phyloP scores from a whole-genome alignment of 2,113 vertebrate species.

The Ophthalmolycus amberensis region DNA sequence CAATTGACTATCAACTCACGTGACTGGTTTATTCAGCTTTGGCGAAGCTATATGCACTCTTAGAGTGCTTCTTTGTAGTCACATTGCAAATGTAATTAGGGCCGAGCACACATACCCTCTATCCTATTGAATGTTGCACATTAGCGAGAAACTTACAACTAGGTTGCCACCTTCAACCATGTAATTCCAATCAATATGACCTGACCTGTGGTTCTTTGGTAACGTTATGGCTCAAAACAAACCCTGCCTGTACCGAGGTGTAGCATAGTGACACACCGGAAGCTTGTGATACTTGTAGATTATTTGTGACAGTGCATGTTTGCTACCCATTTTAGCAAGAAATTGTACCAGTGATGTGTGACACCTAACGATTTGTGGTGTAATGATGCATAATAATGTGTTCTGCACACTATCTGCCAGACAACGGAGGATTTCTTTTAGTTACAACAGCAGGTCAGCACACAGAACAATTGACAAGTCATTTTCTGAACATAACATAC shows the following conservation, averaged over 20 bases:
- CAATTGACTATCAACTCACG: no score
- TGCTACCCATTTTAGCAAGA: constrained; percentile 29
- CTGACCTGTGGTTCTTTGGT: background rate
- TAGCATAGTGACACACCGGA: background rate
- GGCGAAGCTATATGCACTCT: background rate
- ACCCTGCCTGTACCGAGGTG: background rate
- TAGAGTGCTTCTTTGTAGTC: background rate
- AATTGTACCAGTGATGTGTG: constrained; percentile 34
- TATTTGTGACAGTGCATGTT: constrained; percentile 11
- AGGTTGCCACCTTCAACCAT: background rate
- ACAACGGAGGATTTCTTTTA: background rate
- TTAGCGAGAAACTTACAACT: background rate
- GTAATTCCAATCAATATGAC: background rate
- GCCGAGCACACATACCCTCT: background rate
- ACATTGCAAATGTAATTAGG: background rate
- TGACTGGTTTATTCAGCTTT: background rate
- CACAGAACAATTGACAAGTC: background rate
- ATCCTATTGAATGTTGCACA: background rate
- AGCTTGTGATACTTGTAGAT: constrained; percentile 15
- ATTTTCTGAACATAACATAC: background rate
- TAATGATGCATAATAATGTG: constrained; percentile 44
- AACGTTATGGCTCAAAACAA: background rate
- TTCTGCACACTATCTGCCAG: background rate
- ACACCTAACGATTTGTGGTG: constrained; percentile 23
- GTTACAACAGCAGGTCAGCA: constrained; percentile 1